A percentile compares a stretch with the other conserved stretches of the same genome.
Conservation (phyloP, 2,113 vertebrate genomes). For the Bungarus multicinctus region DNA sequence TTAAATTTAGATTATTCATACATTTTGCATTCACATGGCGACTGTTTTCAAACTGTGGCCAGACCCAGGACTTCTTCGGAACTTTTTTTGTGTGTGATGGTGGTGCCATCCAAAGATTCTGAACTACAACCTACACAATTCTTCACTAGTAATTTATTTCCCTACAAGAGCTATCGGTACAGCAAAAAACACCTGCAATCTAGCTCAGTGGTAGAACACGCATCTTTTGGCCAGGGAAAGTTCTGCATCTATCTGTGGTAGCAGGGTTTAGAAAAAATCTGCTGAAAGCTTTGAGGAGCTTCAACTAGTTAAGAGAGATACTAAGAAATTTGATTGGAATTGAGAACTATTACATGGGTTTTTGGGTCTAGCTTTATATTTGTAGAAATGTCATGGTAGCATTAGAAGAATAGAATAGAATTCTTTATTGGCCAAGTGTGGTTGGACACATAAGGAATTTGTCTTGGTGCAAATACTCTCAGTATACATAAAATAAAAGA, state of each 20-base stretch:
- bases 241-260: background rate
- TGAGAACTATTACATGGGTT: too few relatives aligned
- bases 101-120: background rate
- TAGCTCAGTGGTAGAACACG: background rate
- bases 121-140: background rate
- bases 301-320: background rate
- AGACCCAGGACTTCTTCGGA: background rate
- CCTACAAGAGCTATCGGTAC: background rate
- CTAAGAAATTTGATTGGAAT: background rate
- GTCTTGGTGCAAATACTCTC: too few relatives aligned
- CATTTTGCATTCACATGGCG: background rate
- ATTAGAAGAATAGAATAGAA: too few relatives aligned
- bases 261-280: too few relatives aligned
- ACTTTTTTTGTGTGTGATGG: background rate
- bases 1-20: background rate
- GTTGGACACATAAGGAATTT: too few relatives aligned
- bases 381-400: background rate
- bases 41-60: background rate
- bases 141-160: background rate
- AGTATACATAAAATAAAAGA: too few relatives aligned
- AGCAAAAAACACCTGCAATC: background rate
- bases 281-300: background rate
- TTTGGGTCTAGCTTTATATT: background rate
- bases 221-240: background rate
- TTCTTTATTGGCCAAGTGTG: too few relatives aligned